Base-by-base conservation (phyloP, 2,797 vertebrate species). In the Hapalemur alaotrensis region DNA sequence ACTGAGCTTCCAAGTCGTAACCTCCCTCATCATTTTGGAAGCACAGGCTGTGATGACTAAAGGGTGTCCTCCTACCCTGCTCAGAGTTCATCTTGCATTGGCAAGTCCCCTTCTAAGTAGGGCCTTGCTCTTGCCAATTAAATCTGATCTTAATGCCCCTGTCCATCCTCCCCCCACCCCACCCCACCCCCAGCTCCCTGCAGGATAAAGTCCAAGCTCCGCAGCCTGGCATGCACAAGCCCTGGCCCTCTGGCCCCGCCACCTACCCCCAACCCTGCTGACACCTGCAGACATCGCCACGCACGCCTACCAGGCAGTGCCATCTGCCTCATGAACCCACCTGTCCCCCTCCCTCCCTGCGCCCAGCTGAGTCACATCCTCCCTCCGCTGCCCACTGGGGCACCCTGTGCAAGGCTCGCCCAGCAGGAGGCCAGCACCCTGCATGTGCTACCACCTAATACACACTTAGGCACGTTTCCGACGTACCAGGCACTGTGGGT, bases 401-500 rank as follows among this genome's bases (percentile, higher is more conserved):
- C 5, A 3, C 30, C 25, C 46, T 8, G 17, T n/a, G 13, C 13
- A 57, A 76, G 72, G 41, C 41, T 61, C 10, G 1, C 23, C 38
- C 65, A 20, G 69, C 12, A 30, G 4, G 0, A 25, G 48, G 63
- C 43, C 87, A 35, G 22, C 30, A 4, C 57, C 13, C 43, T 15
- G 0, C 0, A 59, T 0, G 4, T 2, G 1, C 65, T 23, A 48
- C 22, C 76, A 18, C 67, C 13, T 28, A n/a, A 84, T 81, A 82
- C 30, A 63, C 46, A 79, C 1, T 17, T 0, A 15, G 69, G 41
- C 83, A 46, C 5, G 1, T 25, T 30, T 7, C 4, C 28, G 3
- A 48, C 0, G 0, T 14, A 20, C 43, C 46, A 38, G 46, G 65
- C 7, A 65, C 50, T 5, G 0, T 2, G 38, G 18, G 32, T 0